Percentiles rank a stretch among this genome's conserved stretches.
Evolutionary conservation across 2,797 vertebrate genomes (phyloP).

Genomic region (Alectoris magna): DNA sequence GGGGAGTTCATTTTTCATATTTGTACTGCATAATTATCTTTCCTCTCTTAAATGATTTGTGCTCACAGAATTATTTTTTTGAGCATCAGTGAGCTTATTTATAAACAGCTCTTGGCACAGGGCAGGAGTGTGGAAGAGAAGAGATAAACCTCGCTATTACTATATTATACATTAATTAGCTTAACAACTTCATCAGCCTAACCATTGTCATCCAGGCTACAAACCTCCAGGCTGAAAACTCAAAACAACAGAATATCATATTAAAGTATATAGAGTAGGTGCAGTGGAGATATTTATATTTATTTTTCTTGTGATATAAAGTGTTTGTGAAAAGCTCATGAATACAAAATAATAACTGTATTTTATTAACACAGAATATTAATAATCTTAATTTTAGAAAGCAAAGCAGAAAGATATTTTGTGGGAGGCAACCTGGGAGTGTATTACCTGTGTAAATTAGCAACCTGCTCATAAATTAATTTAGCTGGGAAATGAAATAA

Average conservation of each 20-base stretch:
- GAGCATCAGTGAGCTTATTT: conserved; percentile 17
- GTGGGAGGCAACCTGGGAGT: neutral
- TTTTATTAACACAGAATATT: conserved; percentile 9
- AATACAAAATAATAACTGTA: conserved; percentile 3
- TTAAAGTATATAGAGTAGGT: neutral
- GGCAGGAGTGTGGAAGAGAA: neutral
- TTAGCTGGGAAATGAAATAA: conserved; percentile 6
- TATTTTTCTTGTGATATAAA: neutral
- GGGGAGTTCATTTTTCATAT: neutral
- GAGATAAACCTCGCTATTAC: conserved; percentile 46
- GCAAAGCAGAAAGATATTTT: neutral
- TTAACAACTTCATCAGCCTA: conserved; percentile 51
- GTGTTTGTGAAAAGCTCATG: neutral
- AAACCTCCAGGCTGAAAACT: conserved; percentile 44
- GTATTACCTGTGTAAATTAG: neutral
- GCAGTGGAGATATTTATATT: neutral
- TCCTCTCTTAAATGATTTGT: neutral
- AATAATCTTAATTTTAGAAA: conserved; percentile 26
- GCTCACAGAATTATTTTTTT: neutral
- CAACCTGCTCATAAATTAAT: neutral
- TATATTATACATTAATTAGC: conserved; percentile 68
- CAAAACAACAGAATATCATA: neutral
- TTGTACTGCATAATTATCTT: neutral
- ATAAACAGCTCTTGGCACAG: neutral
- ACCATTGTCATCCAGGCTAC: neutral